A percentile compares a stretch with the other conserved stretches of the same genome.
Conservation (phyloP, 2,797 vertebrate genomes). For the Erethizon dorsatum region DNA sequence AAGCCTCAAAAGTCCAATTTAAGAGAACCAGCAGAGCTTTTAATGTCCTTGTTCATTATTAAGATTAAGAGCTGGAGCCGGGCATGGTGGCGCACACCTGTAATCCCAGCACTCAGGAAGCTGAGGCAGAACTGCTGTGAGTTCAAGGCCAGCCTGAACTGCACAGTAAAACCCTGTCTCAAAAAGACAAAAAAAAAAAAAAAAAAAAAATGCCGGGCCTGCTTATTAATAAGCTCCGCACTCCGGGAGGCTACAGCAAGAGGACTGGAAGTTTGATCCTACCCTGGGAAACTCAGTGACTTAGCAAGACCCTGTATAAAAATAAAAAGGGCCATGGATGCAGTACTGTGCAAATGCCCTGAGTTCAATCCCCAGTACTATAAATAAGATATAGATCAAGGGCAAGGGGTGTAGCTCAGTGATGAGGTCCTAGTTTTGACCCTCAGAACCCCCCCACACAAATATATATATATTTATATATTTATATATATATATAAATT, state of each 20-base stretch:
- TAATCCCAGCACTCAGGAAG: background rate
- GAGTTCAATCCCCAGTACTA: background rate
- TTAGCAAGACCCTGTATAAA: background rate
- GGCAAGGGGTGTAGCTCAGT: background rate
- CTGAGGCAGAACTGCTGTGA: background rate
- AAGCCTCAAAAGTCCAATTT: background rate
- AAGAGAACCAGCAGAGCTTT: constrained; percentile 8
- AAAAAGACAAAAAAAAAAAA: too few species aligned
- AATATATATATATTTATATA: too few species aligned
- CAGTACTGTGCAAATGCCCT: background rate
- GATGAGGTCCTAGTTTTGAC: background rate
- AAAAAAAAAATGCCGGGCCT: background rate
- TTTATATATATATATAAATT: background rate
- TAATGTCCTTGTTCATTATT: background rate
- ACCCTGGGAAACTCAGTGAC: background rate
- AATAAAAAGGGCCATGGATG: background rate
- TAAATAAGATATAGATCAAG: background rate
- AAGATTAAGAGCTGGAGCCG: background rate
- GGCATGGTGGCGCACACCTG: background rate
- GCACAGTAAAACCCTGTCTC: background rate
- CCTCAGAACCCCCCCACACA: background rate
- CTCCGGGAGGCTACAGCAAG: background rate
- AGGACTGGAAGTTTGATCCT: background rate
- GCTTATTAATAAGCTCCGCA: background rate
- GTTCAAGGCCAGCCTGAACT: background rate